Percentiles rank a stretch among this genome's conserved stretches.
These are phyloP conservation scores for Danaus chrysippus DNA, from an alignment of 2,888 invertebrate genomes.

Conservation along the genomic window DNA sequence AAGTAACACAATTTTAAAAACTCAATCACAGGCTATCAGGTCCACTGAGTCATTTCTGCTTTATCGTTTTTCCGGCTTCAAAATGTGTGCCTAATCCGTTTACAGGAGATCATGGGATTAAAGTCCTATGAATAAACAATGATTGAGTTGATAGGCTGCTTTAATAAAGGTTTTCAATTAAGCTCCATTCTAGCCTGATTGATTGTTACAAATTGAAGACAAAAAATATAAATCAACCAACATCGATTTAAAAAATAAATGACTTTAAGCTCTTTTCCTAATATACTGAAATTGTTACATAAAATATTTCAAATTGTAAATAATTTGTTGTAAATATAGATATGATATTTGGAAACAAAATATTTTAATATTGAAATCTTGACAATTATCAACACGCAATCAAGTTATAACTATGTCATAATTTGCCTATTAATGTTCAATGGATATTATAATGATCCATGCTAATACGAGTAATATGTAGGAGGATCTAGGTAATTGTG, in stretches of 20 bases:
- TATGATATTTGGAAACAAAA: too few species aligned
- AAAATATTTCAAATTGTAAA: too few species aligned
- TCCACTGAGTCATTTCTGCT: background rate
- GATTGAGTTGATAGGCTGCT: background rate
- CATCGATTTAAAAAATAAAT: too few species aligned
- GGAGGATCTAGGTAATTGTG: background rate
- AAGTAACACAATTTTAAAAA: background rate
- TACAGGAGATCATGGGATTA: background rate
- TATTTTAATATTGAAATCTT: too few species aligned
- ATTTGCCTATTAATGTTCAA: too few species aligned
- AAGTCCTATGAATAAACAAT: slow-evolving; percentile 12
- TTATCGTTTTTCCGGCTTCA: background rate
- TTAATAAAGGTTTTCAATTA: slow-evolving; percentile 5
- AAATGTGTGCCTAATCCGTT: slow-evolving; percentile 2
- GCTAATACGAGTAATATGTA: too few species aligned
- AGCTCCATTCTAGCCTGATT: background rate
- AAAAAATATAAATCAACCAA: background rate
- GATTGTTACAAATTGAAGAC: background rate
- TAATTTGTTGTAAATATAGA: too few species aligned
- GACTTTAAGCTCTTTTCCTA: too few species aligned
- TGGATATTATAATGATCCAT: too few species aligned
- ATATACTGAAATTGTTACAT: too few species aligned
- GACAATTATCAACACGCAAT: too few species aligned
- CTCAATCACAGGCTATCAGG: background rate
- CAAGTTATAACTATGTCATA: too few species aligned